Evolutionary conservation across 2,797 vertebrate genomes (phyloP).

Genomic region (Poecilia gillii): DNA sequence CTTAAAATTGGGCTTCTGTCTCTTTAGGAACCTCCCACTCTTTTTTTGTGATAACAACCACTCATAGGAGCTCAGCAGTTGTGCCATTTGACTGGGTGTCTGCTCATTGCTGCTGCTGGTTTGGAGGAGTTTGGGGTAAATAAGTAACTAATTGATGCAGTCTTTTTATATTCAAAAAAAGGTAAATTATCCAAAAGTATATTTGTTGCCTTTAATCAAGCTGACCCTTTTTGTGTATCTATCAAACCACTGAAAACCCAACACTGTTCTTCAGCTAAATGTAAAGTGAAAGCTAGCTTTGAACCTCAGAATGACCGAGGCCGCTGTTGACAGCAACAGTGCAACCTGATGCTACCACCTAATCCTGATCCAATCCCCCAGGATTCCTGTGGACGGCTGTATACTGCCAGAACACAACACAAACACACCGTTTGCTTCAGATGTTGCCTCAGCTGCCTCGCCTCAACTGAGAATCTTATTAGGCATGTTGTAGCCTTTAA

Average conservation of each 20-base stretch:
- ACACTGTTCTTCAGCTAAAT: background rate
- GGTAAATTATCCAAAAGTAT: background rate
- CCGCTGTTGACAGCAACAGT: slow-evolving; percentile 51
- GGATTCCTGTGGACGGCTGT: slow-evolving; percentile 57
- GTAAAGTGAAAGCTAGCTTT: slow-evolving; percentile 18
- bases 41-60: no score
- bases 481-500: slow-evolving; percentile 38
- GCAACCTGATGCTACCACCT: slow-evolving; percentile 76
- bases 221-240: background rate
- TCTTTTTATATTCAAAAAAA: background rate
- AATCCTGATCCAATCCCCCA: slow-evolving; percentile 69
- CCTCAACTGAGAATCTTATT: slow-evolving; percentile 36
- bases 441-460: slow-evolving; percentile 54
- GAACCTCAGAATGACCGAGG: slow-evolving; percentile 41
- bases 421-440: slow-evolving; percentile 56
- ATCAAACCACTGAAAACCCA: background rate
- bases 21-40: background rate
- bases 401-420: slow-evolving; percentile 55
- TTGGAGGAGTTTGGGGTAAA: background rate
- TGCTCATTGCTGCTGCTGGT: background rate
- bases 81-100: no score
- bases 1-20: no score
- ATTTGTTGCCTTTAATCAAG: background rate
- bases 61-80: no score
- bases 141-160: background rate